Base-by-base conservation (phyloP, 2,797 vertebrate species). In the Sphenopsis melanotis region DNA sequence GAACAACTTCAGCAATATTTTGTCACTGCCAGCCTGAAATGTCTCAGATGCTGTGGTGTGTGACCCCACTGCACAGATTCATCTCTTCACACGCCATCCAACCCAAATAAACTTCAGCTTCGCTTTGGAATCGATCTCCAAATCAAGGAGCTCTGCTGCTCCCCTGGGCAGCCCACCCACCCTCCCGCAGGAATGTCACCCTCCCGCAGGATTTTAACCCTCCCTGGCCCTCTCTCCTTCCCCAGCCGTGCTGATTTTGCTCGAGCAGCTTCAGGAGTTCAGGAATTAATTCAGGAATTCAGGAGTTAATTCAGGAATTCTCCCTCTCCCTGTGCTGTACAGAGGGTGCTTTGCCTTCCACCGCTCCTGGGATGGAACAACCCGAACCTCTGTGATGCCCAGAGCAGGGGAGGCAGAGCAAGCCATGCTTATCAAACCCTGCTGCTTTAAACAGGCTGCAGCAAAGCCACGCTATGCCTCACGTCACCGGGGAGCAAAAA, bases 401-500 rank as follows among this genome's bases (percentile, higher is more conserved):
- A 0, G 74, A 4, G 59, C 65, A 34, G 53, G 79, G 83, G 21
- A 5, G 34, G 70, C 70, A 27, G 53, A 27, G 14, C 68, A 2
- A 87, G 34, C n/a, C 71, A 1, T 0, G 4, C 5, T 69, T 82
- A 63, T 66, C 78, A n/a, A 91, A 95, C 84, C 60, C 95, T 96
- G 94, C 93, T 96, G 1, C 97, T 97, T 97, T 97, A 95, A 97
- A 96, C 81, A 63, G 53, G 74, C 91, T 96, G 96, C 93, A 96
- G 89, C 92, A 76, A 89, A 95, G 90, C 92, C 92, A 87, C 82
- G 89, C 91, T 94, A 64, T 81, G 91, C 87, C 83, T 61, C 77
- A 96, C 96, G 97, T 97, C 97, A 97, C 57, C 4, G 20, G 87
- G 92, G 57, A 94, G 89, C 96, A 96, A 96, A 96, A 97, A 97